phyloP scores from a whole-genome alignment of 2,888 invertebrate species.

The Pseudeuparius sepicola region DNA sequence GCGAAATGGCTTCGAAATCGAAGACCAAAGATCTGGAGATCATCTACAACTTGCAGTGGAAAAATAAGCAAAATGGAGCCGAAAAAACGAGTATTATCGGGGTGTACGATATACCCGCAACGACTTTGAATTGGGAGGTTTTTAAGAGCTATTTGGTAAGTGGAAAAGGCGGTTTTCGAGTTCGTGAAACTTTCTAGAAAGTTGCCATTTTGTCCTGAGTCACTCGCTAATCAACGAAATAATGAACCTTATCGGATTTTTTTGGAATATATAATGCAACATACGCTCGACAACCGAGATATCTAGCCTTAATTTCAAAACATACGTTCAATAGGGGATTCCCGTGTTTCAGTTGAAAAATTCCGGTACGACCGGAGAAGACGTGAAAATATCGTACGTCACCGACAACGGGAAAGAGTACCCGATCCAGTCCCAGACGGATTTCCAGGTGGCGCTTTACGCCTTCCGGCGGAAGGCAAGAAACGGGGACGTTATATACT shows the following conservation, averaged over 20 bases:
- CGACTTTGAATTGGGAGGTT: constrained; percentile 37
- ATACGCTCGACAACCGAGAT: no score
- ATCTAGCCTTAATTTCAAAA: no score
- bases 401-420: constrained; percentile 37
- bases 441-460: constrained; percentile 39
- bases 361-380: constrained; percentile 36
- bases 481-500: constrained; percentile 34
- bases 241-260: no score
- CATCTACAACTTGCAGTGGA: constrained; percentile 39
- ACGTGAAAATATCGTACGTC: constrained; percentile 38
- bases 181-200: no score
- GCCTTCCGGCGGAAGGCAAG: constrained; percentile 35
- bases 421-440: constrained; percentile 38
- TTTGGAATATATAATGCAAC: no score
- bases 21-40: constrained; percentile 36
- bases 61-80: constrained; percentile 32
- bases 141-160: constrained; percentile 41
- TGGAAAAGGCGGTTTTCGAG: no score
- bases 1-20: no score
- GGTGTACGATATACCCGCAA: constrained; percentile 38
- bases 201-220: no score
- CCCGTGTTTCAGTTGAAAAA: constrained; percentile 39
- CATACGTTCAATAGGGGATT: no score
- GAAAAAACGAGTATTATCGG: constrained; percentile 37
- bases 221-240: no score